Conservation (phyloP, 1,140 invertebrate genomes). For the Phymastichus coffea region DNA sequence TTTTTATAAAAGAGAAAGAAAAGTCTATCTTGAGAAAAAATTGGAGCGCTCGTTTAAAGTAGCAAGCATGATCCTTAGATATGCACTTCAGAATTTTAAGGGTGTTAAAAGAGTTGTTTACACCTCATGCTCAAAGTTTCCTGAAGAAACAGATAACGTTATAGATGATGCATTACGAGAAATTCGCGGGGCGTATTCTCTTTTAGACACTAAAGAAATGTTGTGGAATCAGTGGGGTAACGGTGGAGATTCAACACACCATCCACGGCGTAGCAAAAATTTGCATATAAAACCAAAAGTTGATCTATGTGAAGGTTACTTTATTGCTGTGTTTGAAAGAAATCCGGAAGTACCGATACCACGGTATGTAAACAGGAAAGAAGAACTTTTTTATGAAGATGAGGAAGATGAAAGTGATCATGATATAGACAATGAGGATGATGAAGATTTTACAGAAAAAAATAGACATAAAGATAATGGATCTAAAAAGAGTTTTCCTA, state of each 20-base stretch:
- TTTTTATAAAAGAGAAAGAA: constrained; percentile 10
- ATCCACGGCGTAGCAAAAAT: constrained; percentile 69
- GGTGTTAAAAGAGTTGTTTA: constrained; percentile 84
- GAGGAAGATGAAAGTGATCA: no score
- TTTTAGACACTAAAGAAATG: constrained; percentile 62
- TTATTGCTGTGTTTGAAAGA: constrained; percentile 84
- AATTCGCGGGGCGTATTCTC: constrained; percentile 62
- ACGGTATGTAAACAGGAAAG: no score
- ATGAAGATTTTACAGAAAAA: background rate
- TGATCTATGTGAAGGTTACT: constrained; percentile 90
- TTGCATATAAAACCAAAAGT: constrained; percentile 73
- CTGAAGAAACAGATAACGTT: constrained; percentile 91
- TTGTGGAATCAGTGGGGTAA: constrained; percentile 67
- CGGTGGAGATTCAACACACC: constrained; percentile 63
- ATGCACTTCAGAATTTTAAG: constrained; percentile 83
- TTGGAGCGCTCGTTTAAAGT: constrained; percentile 71
- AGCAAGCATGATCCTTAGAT: constrained; percentile 85
- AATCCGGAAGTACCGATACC: constrained; percentile 39
- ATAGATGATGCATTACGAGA: constrained; percentile 65
- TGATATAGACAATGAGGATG: background rate
- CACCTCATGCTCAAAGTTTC: constrained; percentile 91
- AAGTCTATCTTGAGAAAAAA: constrained; percentile 55
- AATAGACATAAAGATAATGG: background rate
- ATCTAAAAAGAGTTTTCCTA: background rate
- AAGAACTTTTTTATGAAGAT: background rate